Conservation (phyloP, 2,113 vertebrate genomes). For the Australoheros scitulus region DNA sequence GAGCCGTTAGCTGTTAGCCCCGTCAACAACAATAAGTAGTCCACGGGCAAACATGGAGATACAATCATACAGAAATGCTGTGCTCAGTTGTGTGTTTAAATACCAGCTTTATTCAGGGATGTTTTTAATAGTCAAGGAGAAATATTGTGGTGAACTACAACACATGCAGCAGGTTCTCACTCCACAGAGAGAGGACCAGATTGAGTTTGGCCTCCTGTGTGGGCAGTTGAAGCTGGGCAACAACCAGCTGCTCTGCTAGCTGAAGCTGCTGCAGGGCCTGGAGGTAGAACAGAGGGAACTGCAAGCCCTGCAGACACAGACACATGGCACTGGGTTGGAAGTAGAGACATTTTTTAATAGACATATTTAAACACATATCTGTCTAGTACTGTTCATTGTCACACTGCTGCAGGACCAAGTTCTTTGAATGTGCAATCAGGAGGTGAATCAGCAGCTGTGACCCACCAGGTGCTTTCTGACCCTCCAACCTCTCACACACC, state of each 20-base stretch:
- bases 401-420: neutral
- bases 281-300: slow-evolving; percentile 85
- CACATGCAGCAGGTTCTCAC: slow-evolving; percentile 82
- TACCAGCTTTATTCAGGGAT: neutral
- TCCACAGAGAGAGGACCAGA: slow-evolving; percentile 87
- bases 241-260: slow-evolving; percentile 66
- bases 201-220: slow-evolving; percentile 83
- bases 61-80: no score
- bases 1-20: no score
- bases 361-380: neutral
- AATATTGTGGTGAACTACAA: neutral
- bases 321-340: neutral
- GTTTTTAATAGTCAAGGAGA: neutral
- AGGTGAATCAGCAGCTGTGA: neutral
- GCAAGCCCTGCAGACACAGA: slow-evolving; percentile 78
- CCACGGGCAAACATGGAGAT: no score
- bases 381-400: rapidly evolving
- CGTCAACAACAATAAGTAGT: no score
- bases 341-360: neutral
- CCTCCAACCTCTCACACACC: no score
- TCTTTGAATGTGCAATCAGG: neutral
- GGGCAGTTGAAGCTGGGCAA: slow-evolving; percentile 81
- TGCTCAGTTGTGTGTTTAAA: neutral
- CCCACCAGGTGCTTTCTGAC: neutral
- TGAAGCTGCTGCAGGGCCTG: slow-evolving; percentile 86